A percentile compares a stretch with the other conserved stretches of the same genome.
phyloP scores from a whole-genome alignment of 1,140 invertebrate species.

The Drosophila navojoa region DNA sequence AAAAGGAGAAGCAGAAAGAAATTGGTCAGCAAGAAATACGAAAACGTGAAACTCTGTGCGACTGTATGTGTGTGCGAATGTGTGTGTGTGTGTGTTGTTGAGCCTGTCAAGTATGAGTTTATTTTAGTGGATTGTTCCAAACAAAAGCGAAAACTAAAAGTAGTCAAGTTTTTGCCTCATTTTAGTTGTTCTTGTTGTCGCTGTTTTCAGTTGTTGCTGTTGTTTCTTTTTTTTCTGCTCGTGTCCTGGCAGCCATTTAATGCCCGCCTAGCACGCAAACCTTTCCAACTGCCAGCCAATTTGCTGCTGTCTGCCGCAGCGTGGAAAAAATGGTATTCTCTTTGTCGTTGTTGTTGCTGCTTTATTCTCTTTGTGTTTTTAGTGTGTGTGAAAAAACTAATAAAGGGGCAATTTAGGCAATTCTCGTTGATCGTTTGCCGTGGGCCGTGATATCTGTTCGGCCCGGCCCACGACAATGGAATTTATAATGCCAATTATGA shows the following conservation, averaged over 20 bases:
- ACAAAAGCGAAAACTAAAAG: constrained; percentile 65
- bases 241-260: constrained; percentile 60
- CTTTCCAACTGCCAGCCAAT: constrained; percentile 49
- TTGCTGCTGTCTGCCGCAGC: constrained; percentile 58
- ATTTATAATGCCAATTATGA: constrained; percentile 76
- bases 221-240: constrained; percentile 16
- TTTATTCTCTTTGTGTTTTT: constrained; percentile 40
- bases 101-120: constrained; percentile 23
- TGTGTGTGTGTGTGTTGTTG: background rate
- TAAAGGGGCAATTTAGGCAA: constrained; percentile 79
- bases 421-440: constrained; percentile 54
- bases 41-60: constrained; percentile 45
- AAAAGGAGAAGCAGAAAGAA: constrained; percentile 25
- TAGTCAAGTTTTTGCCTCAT: constrained; percentile 43
- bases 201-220: constrained; percentile 20
- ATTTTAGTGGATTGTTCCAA: constrained; percentile 28
- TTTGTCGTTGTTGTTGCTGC: constrained; percentile 22
- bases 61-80: background rate
- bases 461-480: constrained; percentile 38
- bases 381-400: constrained; percentile 82
- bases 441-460: constrained; percentile 31
- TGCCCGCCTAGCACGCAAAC: constrained; percentile 68
- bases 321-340: constrained; percentile 40
- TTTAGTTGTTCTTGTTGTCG: constrained; percentile 16
- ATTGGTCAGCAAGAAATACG: constrained; percentile 34